Evolutionary conservation across 92 coral and sea anemone species (phyloP), one percentile per base, ranked within the genome.

Genomic region (Umimayanthus chanpuru): DNA sequence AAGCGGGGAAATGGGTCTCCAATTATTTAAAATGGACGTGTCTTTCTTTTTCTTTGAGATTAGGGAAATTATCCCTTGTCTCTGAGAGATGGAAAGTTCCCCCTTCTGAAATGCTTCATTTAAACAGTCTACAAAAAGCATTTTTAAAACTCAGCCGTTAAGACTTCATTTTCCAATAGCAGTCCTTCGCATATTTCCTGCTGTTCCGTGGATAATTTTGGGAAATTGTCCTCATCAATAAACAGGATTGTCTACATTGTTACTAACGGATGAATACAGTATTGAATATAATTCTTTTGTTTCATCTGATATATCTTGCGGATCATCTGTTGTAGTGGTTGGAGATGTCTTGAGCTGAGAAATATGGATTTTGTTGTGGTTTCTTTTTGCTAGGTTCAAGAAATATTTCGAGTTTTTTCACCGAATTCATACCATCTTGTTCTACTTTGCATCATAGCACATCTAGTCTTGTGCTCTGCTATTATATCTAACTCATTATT

Each of bases 321-420:
- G 88, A 36, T 90, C 90, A 25, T 58, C 74, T 41, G 18, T 90
- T 28, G 65, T 44, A 15, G 40, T 30, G 25, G 43, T 81, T 44
- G 85, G 39, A 44, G 81, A 39, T 61, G 21, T 32, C 65, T 81
- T 76, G 25, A 87, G 76, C 56, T 91, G 77, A 49, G 25, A 83
- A 23, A 91, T 83, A 41, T 88, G 86, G 25, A 49, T 88, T 78
- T 88, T 88, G 26, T 53, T 88, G 30, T 53, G 49, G 55, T 88
- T 85, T 88, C 73, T 79, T 86, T 89, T 84, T 79, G 76, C 72
- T 30, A 89, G 82, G 47, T 88, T 70, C 15, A 73, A 39, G 78
- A 89, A 85, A 77, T 78, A 85, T 78, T 89, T 85, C n/a, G 40
- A 80, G 65, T 55, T 44, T 91, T 88, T 64, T 88, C 91, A 20